These are phyloP conservation scores for Geotrypetes seraphini DNA, from an alignment of 2,797 vertebrate species.

Conservation along the genomic window DNA sequence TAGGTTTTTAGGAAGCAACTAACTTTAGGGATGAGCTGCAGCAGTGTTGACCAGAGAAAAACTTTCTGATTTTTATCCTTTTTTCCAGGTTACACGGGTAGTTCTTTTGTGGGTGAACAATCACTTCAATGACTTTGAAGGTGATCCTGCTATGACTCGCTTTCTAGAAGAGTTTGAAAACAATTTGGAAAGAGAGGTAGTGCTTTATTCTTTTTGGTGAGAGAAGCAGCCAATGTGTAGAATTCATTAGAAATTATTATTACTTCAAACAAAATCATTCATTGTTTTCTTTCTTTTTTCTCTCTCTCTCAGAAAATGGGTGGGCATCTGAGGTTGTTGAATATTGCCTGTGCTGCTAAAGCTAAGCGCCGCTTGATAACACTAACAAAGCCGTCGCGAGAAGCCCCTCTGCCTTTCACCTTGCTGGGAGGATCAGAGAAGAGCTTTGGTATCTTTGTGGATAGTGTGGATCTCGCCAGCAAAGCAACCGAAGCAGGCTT, in stretches of 20 bases:
- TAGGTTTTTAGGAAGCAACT: not conserved
- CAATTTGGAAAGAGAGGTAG: conserved; percentile 95
- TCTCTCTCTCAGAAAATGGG: conserved; percentile 83
- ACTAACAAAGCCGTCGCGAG: conserved; percentile 88
- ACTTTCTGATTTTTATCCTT: not conserved
- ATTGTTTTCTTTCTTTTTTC: not conserved
- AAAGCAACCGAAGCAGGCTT: conserved; percentile 90
- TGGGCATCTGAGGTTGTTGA: conserved; percentile 93
- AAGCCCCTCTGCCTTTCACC: conserved; percentile 86
- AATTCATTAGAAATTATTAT: not conserved
- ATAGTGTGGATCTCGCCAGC: conserved; percentile 85
- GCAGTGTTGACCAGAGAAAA: no score
- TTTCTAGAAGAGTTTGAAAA: conserved; percentile 98
- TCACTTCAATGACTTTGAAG: conserved; percentile 99
- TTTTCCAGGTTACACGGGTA: conserved; percentile 91
- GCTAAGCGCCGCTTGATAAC: conserved; percentile 91
- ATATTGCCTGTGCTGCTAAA: conserved; percentile 96
- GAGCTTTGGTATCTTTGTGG: conserved; percentile 93
- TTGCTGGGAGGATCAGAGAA: conserved; percentile 92
- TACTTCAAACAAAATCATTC: not conserved
- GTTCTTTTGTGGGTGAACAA: conserved; percentile 98
- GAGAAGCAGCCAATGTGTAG: not conserved
- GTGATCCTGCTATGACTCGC: conserved; percentile 87
- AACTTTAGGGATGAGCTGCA: no score
- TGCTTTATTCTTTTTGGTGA: not conserved